These are phyloP conservation scores for Lepidurus packardi DNA, from an alignment of 1,140 invertebrate genomes.

Conservation along the genomic window DNA sequence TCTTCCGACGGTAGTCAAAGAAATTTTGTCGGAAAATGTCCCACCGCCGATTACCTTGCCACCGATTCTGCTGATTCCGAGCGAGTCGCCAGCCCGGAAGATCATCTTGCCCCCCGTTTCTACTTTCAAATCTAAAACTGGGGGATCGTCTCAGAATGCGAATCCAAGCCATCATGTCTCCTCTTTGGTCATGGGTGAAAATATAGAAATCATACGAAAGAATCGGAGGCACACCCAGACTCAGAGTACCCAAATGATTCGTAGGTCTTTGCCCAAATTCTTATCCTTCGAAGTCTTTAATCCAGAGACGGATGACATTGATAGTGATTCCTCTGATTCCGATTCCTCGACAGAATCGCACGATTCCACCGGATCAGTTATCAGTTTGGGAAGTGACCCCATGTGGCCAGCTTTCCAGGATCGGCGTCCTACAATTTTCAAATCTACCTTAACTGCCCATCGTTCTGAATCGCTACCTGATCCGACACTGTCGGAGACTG, in stretches of 20 bases:
- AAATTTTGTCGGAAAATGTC: not conserved
- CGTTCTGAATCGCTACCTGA: not conserved
- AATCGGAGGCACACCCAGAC: constrained; percentile 14
- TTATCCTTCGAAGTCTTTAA: constrained; percentile 79
- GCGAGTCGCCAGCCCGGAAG: not conserved
- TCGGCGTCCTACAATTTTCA: constrained; percentile 30
- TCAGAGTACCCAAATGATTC: constrained; percentile 11
- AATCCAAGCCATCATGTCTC: constrained; percentile 37
- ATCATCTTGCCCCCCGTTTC: not conserved
- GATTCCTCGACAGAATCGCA: constrained; percentile 57
- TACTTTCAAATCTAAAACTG: constrained; percentile 27
- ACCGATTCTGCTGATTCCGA: constrained; percentile 25
- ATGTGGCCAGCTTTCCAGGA: constrained; percentile 35
- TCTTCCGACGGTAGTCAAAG: not conserved
- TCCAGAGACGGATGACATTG: constrained; percentile 81
- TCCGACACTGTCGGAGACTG: not conserved
- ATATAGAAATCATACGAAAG: constrained; percentile 40
- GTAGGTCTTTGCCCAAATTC: constrained; percentile 55
- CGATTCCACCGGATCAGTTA: constrained; percentile 76
- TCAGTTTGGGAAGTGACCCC: constrained; percentile 53
- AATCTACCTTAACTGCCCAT: not conserved
- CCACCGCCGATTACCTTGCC: constrained; percentile 7
- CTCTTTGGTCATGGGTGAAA: constrained; percentile 39
- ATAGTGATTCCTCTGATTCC: constrained; percentile 77
- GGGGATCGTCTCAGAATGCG: constrained; percentile 8